Evolutionary conservation across 2,888 invertebrate genomes (phyloP).

Genomic region (Meloe dianella): DNA sequence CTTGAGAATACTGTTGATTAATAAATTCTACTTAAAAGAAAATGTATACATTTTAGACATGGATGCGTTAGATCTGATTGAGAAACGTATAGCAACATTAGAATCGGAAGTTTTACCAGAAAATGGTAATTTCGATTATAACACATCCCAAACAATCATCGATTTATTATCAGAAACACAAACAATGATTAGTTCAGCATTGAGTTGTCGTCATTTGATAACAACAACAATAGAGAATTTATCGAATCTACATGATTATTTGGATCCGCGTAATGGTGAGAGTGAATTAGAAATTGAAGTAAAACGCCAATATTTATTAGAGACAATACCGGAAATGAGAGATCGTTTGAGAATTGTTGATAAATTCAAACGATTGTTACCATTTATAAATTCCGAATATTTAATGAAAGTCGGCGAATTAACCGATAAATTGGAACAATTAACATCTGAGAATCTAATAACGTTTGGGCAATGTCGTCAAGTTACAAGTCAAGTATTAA

Average conservation of each 20-base stretch:
- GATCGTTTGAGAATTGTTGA: conserved; percentile 54
- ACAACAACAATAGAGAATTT: conserved; percentile 59
- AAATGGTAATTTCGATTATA: conserved; percentile 41
- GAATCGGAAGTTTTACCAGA: conserved; percentile 59
- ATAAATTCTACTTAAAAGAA: background rate
- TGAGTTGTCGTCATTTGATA: conserved; percentile 62
- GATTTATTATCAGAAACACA: conserved; percentile 60
- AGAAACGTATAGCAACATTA: conserved; percentile 59
- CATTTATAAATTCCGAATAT: conserved; percentile 58
- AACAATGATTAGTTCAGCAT: conserved; percentile 61
- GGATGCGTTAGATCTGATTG: conserved; percentile 55
- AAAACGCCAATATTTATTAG: conserved; percentile 60
- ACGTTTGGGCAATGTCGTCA: conserved; percentile 56
- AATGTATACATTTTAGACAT: conserved; percentile 22
- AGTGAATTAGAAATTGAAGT: conserved; percentile 58
- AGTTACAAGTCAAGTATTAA: conserved; percentile 55
- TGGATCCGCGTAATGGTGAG: conserved; percentile 59
- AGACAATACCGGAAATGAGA: conserved; percentile 59
- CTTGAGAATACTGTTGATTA: background rate
- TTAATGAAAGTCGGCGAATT: conserved; percentile 59
- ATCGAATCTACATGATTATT: conserved; percentile 52
- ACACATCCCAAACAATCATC: conserved; percentile 52
- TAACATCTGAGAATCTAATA: conserved; percentile 57
- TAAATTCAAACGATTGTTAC: conserved; percentile 56
- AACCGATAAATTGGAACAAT: conserved; percentile 56